phyloP scores from a whole-genome alignment of 2,797 vertebrate genomes.

The Dermochelys coriacea region DNA sequence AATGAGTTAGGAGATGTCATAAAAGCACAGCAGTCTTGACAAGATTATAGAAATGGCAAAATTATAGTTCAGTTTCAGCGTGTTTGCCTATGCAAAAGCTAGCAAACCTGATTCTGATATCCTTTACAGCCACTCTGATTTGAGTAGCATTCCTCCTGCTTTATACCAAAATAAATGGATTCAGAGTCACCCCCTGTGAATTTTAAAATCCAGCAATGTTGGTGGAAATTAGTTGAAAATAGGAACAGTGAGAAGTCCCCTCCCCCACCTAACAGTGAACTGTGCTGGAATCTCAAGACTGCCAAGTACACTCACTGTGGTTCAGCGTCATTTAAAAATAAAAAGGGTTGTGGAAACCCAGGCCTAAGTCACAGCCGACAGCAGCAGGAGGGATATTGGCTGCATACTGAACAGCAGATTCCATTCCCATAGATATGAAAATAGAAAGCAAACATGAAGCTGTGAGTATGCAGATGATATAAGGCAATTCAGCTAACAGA shows the following conservation, averaged over 20 bases:
- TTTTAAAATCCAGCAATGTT: neutral
- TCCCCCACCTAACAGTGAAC: neutral
- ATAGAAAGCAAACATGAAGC: slow-evolving; percentile 66
- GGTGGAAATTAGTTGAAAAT: neutral
- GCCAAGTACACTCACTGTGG: neutral
- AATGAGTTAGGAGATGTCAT: slow-evolving; percentile 27
- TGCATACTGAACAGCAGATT: slow-evolving; percentile 60
- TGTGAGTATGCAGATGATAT: slow-evolving; percentile 24
- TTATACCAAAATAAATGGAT: neutral
- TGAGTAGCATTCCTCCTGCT: neutral
- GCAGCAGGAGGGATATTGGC: slow-evolving; percentile 54
- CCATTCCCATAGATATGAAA: slow-evolving; percentile 70
- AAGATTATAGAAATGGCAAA: neutral
- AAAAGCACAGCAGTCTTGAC: slow-evolving; percentile 7
- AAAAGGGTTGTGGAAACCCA: slow-evolving; percentile 55
- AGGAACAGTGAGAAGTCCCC: neutral
- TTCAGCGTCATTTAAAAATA: slow-evolving; percentile 30
- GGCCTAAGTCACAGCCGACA: slow-evolving; percentile 40
- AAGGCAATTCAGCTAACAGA: neutral
- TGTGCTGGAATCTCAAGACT: neutral
- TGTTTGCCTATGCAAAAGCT: neutral
- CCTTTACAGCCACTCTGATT: neutral
- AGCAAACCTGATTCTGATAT: neutral
- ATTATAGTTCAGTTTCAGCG: neutral
- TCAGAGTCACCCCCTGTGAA: neutral